These are phyloP conservation scores for Ibycter americanus DNA, from an alignment of 2,797 vertebrate species.

Conservation along the genomic window DNA sequence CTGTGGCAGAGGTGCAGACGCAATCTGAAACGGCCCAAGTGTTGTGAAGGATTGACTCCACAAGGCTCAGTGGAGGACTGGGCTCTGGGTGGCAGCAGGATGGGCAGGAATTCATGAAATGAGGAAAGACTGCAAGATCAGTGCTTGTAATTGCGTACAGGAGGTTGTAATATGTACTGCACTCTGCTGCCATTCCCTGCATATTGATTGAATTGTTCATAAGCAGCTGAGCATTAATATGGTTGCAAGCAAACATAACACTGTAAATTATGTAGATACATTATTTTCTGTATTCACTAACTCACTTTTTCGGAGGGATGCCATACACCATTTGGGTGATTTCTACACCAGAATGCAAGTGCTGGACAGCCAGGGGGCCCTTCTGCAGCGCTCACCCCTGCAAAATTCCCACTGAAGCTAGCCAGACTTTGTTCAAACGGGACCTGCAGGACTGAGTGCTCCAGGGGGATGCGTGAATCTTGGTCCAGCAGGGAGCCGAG, in stretches of 20 bases:
- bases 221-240: not conserved
- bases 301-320: not conserved
- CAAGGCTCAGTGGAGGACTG: not conserved
- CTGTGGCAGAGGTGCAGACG: fast-evolving
- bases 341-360: not conserved
- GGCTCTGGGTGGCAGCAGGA: fast-evolving
- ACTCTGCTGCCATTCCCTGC: not conserved
- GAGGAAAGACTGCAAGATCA: not conserved
- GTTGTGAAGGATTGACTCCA: not conserved
- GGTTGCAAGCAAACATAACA: not conserved
- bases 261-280: not conserved
- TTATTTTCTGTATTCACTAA: not conserved
- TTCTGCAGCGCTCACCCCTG: not conserved
- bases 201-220: not conserved
- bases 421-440: not conserved
- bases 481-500: not conserved
- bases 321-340: not conserved
- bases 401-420: not conserved
- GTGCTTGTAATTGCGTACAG: not conserved
- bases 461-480: not conserved
- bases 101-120: not conserved
- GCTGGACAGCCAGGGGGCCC: not conserved
- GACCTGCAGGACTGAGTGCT: not conserved
- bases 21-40: fast-evolving
- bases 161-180: not conserved